Base-by-base conservation (phyloP, 37 sponge, comb jelly and placozoan genomes). In the Ephydatia muelleri region DNA sequence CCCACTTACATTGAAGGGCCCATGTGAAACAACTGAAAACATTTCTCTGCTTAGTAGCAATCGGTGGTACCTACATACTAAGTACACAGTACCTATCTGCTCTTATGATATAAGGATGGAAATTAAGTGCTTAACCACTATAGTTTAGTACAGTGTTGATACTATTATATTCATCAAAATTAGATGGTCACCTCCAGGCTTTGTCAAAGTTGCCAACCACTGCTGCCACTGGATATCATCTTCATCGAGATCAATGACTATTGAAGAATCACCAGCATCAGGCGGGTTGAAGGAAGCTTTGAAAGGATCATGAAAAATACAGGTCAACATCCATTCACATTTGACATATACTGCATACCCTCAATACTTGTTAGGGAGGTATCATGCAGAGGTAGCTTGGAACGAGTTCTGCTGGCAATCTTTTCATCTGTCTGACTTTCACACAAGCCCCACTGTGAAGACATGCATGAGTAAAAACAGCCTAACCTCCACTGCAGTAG, bases 201-300 rank as follows among this genome's bases (percentile, higher is more conserved):
- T 82, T 76, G 82, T 74, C 49, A 91, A 83, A 68, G 77, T 72
- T n/a, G 39, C 36, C 29, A 93, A 85, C 94, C 94, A 93, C 34
- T 72, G 49, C 68, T 90, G 90, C 94, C 94, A 93, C 77, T 89
- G 79, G 38, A 87, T 23, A 3, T 93, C 94, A 27, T 93, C 94
- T 27, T 80, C 80, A 28, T 90, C 94, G 22, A 87, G 31, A 36
- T 90, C 91, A 29, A 57, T 47, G 8, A 77, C 32, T 9, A 72
- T 82, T 19, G 86, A 76, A 19, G 84, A 76, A 21, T 87, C 91
- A 3, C 88, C 91, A 14, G 22, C 68, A 30, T 93, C 91, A 85
- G 90, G 73, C 11, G 78, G 85, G 26, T 38, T 21, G 34, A 85
- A 84, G 12, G 81, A 78, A 12, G 89, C 83, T 83, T 39, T 0